Percentiles rank a stretch among this genome's conserved stretches.
phyloP scores from a whole-genome alignment of 2,888 invertebrate species.

The Neoascia interrupta region DNA sequence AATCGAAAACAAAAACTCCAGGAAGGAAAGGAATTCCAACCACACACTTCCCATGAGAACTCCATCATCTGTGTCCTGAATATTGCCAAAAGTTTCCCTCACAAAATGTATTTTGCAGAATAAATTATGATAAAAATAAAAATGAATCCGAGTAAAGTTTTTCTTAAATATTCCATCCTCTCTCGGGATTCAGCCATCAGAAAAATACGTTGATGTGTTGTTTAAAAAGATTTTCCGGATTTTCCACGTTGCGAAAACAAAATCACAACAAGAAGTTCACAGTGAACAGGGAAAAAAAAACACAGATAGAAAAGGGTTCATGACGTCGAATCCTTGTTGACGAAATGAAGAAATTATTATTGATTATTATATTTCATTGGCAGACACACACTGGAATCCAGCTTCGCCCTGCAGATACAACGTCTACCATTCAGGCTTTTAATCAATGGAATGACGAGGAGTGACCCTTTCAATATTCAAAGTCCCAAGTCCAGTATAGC shows the following conservation, averaged over 20 bases:
- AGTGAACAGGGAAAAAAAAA: no score
- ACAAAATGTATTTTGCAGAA: constrained; percentile 43
- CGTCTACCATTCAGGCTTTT: background rate
- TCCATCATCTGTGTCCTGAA: constrained; percentile 36
- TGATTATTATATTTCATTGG: constrained; percentile 21
- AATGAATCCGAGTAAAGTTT: constrained; percentile 16
- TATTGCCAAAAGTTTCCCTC: constrained; percentile 41
- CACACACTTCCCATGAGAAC: constrained; percentile 40
- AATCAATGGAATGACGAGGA: no score
- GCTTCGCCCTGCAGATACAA: no score
- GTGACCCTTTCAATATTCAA: no score
- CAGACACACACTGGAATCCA: no score
- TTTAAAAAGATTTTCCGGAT: constrained; percentile 60
- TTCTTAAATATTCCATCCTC: background rate
- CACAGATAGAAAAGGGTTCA: constrained; percentile 14
- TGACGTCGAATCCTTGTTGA: constrained; percentile 21
- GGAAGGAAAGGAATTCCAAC: background rate
- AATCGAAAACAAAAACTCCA: constrained; percentile 25
- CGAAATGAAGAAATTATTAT: constrained; percentile 43
- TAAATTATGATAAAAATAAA: constrained; percentile 47
- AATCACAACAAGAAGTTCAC: constrained; percentile 48
- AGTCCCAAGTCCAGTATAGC: no score
- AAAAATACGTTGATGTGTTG: constrained; percentile 7
- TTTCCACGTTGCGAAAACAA: constrained; percentile 51
- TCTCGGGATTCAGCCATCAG: background rate